Evolutionary conservation across 2,113 vertebrate genomes (phyloP).

Genomic region (Boulengeromyrus knoepffleri): DNA sequence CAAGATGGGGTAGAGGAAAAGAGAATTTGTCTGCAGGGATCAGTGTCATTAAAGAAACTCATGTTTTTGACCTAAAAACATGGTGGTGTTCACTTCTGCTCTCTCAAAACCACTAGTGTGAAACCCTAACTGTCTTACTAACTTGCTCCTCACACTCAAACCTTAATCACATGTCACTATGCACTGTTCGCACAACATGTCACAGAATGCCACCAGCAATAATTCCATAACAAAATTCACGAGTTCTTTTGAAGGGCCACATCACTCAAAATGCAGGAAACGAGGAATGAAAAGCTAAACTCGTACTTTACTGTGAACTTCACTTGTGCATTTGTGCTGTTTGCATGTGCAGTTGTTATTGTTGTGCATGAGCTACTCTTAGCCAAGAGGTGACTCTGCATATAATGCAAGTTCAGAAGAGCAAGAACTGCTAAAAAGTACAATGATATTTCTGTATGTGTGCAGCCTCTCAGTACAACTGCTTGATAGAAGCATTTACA

Average conservation of each 20-base stretch:
- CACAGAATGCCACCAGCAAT: not conserved
- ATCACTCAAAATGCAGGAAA: not conserved
- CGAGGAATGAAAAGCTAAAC: not conserved
- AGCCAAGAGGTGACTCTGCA: not conserved
- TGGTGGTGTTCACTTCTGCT: too few species aligned
- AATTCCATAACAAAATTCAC: not conserved
- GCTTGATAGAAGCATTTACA: not conserved
- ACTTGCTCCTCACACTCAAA: not conserved
- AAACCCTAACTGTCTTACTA: not conserved
- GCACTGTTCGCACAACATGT: not conserved
- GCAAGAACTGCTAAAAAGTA: not conserved
- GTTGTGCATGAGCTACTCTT: not conserved
- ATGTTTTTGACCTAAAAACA: too few species aligned
- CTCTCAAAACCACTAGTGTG: not conserved
- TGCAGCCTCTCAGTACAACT: not conserved
- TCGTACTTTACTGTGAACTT: not conserved
- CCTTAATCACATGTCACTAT: not conserved
- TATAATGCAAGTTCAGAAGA: not conserved
- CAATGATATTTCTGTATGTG: not conserved
- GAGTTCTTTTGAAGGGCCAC: not conserved
- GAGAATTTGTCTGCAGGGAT: too few species aligned
- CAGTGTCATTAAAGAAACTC: too few species aligned
- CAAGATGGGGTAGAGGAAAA: too few species aligned
- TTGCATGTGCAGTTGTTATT: not conserved
- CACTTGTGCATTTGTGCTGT: not conserved